Evolutionary conservation across 1,140 invertebrate species (phyloP).

Genomic region (Rhynchophorus ferrugineus): DNA sequence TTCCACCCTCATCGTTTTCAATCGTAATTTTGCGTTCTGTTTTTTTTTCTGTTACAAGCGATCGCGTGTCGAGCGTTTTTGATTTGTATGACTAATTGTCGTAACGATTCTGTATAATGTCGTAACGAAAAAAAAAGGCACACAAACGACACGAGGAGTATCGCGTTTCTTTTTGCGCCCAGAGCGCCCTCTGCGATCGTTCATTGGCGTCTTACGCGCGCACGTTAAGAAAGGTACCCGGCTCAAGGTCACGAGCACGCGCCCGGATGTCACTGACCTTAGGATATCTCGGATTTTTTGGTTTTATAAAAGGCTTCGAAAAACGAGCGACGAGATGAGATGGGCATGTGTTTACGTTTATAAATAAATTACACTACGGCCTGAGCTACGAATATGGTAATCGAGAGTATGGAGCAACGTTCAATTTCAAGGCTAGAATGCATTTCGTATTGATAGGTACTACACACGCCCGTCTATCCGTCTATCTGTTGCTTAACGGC

Average conservation of each 20-base stretch:
- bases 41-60: too few species aligned
- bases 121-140: too few species aligned
- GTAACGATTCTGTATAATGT: too few species aligned
- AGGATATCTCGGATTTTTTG: slow-evolving; percentile 12
- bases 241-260: slow-evolving; percentile 17
- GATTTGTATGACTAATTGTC: too few species aligned
- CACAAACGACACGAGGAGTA: too few species aligned
- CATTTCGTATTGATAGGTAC: slow-evolving; percentile 7
- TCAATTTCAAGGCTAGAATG: slow-evolving; percentile 13
- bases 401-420: slow-evolving; percentile 18
- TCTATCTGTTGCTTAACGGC: too few species aligned
- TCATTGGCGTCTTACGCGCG: neutral
- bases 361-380: slow-evolving; percentile 17
- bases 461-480: too few species aligned
- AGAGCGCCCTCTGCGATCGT: too few species aligned
- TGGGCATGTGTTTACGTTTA: slow-evolving; percentile 21
- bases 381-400: slow-evolving; percentile 12
- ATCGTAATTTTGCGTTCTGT: too few species aligned
- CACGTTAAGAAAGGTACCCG: slow-evolving; percentile 16
- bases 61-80: too few species aligned
- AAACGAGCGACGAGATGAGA: slow-evolving; percentile 18
- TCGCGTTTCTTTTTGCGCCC: too few species aligned
- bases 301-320: slow-evolving; percentile 18
- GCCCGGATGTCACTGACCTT: slow-evolving; percentile 20
- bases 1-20: too few species aligned